Evolutionary conservation across 1,140 invertebrate genomes (phyloP), one percentile per base, ranked within the genome.

Genomic region (Oedothorax gibbosus): DNA sequence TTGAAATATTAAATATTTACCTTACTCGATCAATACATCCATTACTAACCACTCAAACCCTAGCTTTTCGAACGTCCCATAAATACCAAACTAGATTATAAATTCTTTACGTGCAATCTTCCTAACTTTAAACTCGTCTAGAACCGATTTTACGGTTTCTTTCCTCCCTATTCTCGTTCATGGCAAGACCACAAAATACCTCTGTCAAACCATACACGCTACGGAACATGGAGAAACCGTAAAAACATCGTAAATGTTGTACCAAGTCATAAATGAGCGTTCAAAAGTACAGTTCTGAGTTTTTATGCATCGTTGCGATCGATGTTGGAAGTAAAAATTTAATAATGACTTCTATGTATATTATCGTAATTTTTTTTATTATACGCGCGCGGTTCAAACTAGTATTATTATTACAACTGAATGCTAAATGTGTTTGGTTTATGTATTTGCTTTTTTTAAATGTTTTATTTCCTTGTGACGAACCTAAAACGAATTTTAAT

Each of bases 81-180:
- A 62, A 77, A 77, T 77, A 11, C 49, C 57, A 77, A 77, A 65
- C 75, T 51, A 53, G 75, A 62, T 65, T 57, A 77, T 77, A 65
- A 77, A 77, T 77, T 77, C 60, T 18, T 62, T 21, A 75, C 60
- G 57, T 7, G 35, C 75, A 77, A 75, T 75, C 21, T 75, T 75
- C 54, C 69, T 64, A 77, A 77, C 75, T 77, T 77, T 65, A 77
- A 77, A 57, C 57, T 57, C 75, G 50, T 64, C 60, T 65, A 35
- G 15, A 62, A n/a, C n/a, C 35, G 69, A 14, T 14, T 53, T 7
- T 71, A 51, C 12, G 56, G 10, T 35, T 18, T 65, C 53, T 18
- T 57, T 35, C 35, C 56, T 57, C 35, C 57, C 49, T 75, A 20
- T 57, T 35, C 2, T 21, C 54, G 11, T 57, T 71, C 50, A 15